Conservation (phyloP, 1,140 invertebrate genomes). For the Holcopasites calliopsidis region DNA sequence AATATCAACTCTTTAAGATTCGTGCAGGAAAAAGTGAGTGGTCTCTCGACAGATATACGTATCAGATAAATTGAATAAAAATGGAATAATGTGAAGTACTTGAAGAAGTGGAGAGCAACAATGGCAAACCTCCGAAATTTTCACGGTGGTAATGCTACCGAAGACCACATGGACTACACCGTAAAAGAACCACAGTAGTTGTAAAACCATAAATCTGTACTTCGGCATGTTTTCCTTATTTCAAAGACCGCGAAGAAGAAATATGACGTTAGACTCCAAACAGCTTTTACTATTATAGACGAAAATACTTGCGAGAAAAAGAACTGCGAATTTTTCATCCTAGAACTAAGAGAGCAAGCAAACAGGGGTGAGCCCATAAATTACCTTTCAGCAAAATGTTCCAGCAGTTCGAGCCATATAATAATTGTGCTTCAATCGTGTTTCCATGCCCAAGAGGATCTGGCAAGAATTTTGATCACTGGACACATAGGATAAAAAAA, state of each 20-base stretch:
- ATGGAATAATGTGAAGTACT: no score
- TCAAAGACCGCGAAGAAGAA: no score
- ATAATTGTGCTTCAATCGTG: no score
- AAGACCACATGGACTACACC: not conserved
- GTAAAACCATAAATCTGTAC: not conserved
- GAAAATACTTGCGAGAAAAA: no score
- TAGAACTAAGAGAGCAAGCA: no score
- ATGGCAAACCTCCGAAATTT: not conserved
- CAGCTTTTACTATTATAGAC: not conserved
- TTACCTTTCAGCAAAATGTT: not conserved
- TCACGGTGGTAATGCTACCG: not conserved
- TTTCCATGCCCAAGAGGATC: not conserved
- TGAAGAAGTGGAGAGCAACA: not conserved
- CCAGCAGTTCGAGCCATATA: not conserved
- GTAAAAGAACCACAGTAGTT: not conserved
- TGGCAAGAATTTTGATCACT: constrained; percentile 4
- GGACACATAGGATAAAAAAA: not conserved
- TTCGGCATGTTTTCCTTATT: no score
- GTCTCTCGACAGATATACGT: no score
- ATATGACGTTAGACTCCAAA: no score
- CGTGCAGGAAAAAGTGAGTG: no score
- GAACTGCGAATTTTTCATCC: no score
- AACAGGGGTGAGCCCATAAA: no score
- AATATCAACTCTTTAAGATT: not conserved
- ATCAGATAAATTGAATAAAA: no score